Percentiles rank a stretch among this genome's conserved stretches.
Conservation (phyloP, 1,140 invertebrate genomes). For the Alviniconcha marisindica region DNA sequence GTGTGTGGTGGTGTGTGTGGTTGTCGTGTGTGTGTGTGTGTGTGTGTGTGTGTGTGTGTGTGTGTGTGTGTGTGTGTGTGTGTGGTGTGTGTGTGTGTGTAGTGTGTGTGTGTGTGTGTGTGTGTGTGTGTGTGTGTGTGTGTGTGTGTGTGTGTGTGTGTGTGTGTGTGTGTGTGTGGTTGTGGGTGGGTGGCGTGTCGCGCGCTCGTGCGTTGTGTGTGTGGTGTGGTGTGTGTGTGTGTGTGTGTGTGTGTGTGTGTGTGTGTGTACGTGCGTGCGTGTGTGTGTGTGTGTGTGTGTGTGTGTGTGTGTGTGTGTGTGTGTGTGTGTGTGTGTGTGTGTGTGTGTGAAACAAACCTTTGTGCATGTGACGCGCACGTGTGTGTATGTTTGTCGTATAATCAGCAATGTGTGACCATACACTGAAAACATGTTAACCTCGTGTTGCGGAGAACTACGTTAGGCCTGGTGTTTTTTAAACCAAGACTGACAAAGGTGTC, state of each 20-base stretch:
- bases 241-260: not conserved
- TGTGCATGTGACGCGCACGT: not conserved
- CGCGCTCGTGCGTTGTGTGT: not conserved
- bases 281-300: conserved; percentile 12
- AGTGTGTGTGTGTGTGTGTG: no score
- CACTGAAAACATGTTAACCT: not conserved
- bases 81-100: no score
- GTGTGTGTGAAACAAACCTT: not conserved
- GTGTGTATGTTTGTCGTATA: not conserved
- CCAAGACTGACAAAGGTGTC: not conserved
- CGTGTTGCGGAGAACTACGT: not conserved
- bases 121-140: no score
- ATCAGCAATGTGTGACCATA: not conserved
- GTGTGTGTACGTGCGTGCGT: not conserved
- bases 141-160: no score
- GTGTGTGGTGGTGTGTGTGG: no score
- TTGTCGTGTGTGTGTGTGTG: no score
- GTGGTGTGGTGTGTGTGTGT: not conserved
- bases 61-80: no score
- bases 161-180: no score
- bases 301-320: conserved; percentile 5
- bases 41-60: no score
- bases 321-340: not conserved
- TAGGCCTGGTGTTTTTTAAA: not conserved
- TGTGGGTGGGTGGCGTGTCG: no score